Evolutionary conservation across 2,797 vertebrate species (phyloP), one percentile per base, ranked within the genome.

Genomic region (Labroides dimidiatus): DNA sequence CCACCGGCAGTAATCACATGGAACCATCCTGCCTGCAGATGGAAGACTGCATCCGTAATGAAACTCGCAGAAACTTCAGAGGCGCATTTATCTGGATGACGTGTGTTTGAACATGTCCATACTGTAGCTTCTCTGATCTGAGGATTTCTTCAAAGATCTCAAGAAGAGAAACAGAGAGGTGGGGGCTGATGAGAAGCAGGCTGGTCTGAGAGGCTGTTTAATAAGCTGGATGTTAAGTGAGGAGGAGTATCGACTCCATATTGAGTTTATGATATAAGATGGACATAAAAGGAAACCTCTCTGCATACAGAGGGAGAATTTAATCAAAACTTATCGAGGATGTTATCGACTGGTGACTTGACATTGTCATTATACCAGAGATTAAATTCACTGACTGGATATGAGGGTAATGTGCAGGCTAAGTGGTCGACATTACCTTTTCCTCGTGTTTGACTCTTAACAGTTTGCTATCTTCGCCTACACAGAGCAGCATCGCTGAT

Each of bases 101-200:
- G 45, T 30, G 47, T 39, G 52, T 64, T 61, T 11, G 55, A 70
- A 61, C 70, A 11, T 67, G 45, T 6, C n/a, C 59, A 71, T 73
- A 62, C 48, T 68, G 52, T 10, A 51, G 24, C 52, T 45, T 56
- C 61, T 78, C 37, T 67, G 65, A 80, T 72, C 63, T 57, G 24
- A 53, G 61, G 24, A 57, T 15, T 10, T n/a, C 60, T 64, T 68
- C 15, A 51, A 51, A 44, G 41, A 27, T 48, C 20, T 8, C 27
- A 2, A 10, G 53, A n/a, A 19, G 42, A 44, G 30, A 39, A 47
- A 24, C 20, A 24, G 16, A 58, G 37, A 52, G 57, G n/a, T 12
- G 51, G 44, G 37, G 21, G 56, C 21, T 72, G 78, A 78, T 58
- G 73, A 69, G 78, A 58, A 76, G 49, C 70, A 73, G 76, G 19